Evolutionary conservation across 2,888 invertebrate species (phyloP).

Genomic region (Linnaemya tessellans): DNA sequence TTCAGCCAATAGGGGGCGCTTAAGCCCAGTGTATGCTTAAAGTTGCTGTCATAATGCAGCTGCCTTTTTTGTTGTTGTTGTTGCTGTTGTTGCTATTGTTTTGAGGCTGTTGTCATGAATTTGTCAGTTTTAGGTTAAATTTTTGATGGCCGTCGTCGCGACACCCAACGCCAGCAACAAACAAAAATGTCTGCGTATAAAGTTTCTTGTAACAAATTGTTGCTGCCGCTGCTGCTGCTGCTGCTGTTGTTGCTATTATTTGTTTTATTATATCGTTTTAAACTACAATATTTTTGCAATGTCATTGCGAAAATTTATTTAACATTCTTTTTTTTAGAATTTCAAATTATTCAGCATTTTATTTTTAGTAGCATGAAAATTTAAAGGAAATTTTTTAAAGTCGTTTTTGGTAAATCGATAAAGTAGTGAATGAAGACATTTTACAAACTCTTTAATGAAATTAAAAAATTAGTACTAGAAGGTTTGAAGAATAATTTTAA

Average conservation of each 20-base stretch:
- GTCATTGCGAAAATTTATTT: constrained; percentile 31
- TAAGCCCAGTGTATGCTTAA: constrained; percentile 53
- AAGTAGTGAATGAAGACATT: not conserved
- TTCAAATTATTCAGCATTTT: not conserved
- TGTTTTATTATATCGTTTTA: constrained; percentile 19
- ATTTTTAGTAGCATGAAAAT: not conserved
- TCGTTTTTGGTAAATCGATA: not conserved
- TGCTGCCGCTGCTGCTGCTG: not conserved
- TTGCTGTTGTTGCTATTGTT: constrained; percentile 21
- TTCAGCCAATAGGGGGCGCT: constrained; percentile 70
- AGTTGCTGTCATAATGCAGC: constrained; percentile 64
- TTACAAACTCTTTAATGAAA: not conserved
- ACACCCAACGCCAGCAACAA: constrained; percentile 58
- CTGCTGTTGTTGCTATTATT: constrained; percentile 18
- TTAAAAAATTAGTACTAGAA: not conserved
- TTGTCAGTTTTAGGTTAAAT: constrained; percentile 76
- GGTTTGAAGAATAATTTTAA: not conserved
- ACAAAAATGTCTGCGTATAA: constrained; percentile 43
- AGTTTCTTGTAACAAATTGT: constrained; percentile 39
- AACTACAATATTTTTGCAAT: constrained; percentile 38
- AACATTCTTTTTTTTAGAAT: not conserved
- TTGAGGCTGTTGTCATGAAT: constrained; percentile 73
- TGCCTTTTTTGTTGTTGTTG: constrained; percentile 51
- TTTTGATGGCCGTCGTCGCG: constrained; percentile 74
- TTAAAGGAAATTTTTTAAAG: not conserved